Evolutionary conservation across 2,797 vertebrate genomes (phyloP), one percentile per base, ranked within the genome.

Genomic region (Acipenser oxyrinchus): DNA sequence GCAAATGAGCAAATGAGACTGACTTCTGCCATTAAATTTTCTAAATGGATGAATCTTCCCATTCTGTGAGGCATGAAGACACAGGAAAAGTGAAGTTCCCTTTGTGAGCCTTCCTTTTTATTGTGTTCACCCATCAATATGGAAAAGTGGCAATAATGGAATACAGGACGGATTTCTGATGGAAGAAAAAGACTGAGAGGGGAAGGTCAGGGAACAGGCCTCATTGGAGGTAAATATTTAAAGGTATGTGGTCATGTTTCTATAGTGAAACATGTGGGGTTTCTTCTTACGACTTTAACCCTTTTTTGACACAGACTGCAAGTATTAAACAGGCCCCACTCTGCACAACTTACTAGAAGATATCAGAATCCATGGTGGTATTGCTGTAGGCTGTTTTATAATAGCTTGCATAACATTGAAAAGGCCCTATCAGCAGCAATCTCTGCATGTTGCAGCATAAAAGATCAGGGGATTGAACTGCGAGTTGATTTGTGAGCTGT

Each of bases 141-240:
- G 64, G 65, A 70, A 70, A 70, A 57, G 66, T 59, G 49, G 69
- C 66, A 70, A 70, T 67, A 65, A 67, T 4, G 49, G 62, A 66
- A 64, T 48, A 57, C 52, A 13, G 53, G 11, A 53, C 12, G 49
- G 58, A 51, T 53, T 48, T 10, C 53, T 10, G 15, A 48, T 62
- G 11, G 13, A 58, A 13, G 12, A 58, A n/a, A 52, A 9, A 70
- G 69, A 60, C 9, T n/a, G 55, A n/a, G 67, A 55, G 37, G 48
- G n/a, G 49, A 64, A 49, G 65, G 69, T 70, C 61, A 53, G n/a
- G 61, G 53, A 60, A 48, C 49, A 49, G 6, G 18, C 9, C 62
- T 66, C 69, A 60, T 67, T 62, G 3, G 57, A 49, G 62, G 58
- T 48, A 60, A 60, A 12, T 69, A 50, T 69, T 49, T 57, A 58